Base-by-base conservation (phyloP, 2,797 vertebrate species). In the Sciaenops ocellatus region DNA sequence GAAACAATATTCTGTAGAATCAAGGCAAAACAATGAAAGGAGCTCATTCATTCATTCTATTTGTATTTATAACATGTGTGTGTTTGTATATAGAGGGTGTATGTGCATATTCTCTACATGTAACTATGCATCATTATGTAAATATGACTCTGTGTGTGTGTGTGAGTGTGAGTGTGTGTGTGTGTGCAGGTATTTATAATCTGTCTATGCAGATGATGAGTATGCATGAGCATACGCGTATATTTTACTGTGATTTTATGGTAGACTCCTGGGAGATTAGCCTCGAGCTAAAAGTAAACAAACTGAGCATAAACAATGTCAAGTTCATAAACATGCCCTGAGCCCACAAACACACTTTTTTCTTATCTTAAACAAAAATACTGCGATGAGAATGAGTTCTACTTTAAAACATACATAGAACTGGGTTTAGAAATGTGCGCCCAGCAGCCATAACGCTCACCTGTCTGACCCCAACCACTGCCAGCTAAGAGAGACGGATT, bases 361-460 rank as follows among this genome's bases (percentile, higher is more conserved):
- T 57, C 7, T 54, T 26, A 28, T 56, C 7, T 26, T 18, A 5
- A 24, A 50, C 22, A 57, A 22, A 30, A 30, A 5, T 8, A 41
- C 48, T 22, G 26, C 24, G 1, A 75, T 1, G 24, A 54, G 18
- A 66, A n/a, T 3, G 5, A 17, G 28, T 10, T 42, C 30, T 51
- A 46, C 54, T 50, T 63, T 24, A 24, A 30, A 51, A 42, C 24
- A 59, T 4, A 51, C 6, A 12, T 2, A 57, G 3, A 44, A 10
- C 46, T 7, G 1, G 11, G 38, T n/a, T 54, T 11, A 1, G 4
- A 13, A 64, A 11, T 34, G 8, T 34, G 34, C 7, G 2, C 34
- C 34, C 7, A 42, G 54, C 55, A 50, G 42, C 41, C 9, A 62
- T 71, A 66, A 67, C 50, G 50, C 3, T 71, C 46, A 26, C 48